Evolutionary conservation across 1,140 invertebrate genomes (phyloP), one percentile per base, ranked within the genome.

Genomic region (Matsumurasca onukii): DNA sequence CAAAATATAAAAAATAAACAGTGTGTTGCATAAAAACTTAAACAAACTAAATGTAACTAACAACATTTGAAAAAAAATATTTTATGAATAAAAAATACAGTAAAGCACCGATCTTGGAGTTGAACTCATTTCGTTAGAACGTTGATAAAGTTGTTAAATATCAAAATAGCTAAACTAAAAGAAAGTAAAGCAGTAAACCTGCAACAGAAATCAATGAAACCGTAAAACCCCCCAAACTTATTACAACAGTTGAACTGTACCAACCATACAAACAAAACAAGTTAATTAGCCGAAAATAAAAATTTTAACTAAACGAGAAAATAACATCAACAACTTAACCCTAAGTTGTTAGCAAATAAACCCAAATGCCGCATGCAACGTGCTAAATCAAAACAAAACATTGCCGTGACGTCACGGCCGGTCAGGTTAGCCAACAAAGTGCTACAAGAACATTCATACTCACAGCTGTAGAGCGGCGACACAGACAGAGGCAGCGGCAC

Each of bases 361-460:
- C 12, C 9, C 9, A 12, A 52, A 52, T n/a, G 9, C 3, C 20
- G 20, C 49, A 24, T 12, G 15, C 9, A 22, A 59, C 24, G 55
- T n/a, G 13, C 22, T 5, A 9, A 27, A 59, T 59, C 13, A 15
- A 59, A 22, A 59, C 55, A 59, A 25, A 27, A 9, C 12, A n/a
- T 12, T 3, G 13, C 3, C 5, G 24, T 29, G 55, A 13, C 15
- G 55, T 24, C 24, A 5, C 22, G 12, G 39, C 9, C 49, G 22
- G 20, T 3, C 55, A 59, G 55, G 55, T 59, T 59, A 59, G 55
- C 55, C 55, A 59, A 59, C 55, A 13, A 24, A 59, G n/a, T 22
- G 24, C 3, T 20, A 59, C 55, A 29, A 59, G 13, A 9, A 17
- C 5, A 17, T 39, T 5, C 5, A 27, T 59, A 59, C 55, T 59